Evolutionary conservation across 2,113 vertebrate genomes (phyloP), one percentile per base, ranked within the genome.

Genomic region (Chaetura pelagica): DNA sequence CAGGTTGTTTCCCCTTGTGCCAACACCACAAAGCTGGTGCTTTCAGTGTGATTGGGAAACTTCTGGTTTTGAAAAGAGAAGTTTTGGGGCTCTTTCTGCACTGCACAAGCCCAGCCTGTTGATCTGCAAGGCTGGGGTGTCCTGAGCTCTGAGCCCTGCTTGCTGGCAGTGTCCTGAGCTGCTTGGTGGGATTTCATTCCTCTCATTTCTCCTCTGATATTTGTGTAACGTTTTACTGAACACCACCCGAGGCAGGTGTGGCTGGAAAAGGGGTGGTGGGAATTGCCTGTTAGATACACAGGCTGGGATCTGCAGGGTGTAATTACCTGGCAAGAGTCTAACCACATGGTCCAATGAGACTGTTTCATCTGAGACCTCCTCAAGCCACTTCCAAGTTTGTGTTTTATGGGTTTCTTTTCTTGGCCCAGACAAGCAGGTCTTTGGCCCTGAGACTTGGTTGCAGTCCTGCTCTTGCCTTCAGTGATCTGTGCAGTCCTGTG

Each of bases 231-330:
- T 89, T 90, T 72, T 68, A 76, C 58, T 72, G 78, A 93, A 57
- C 22, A 12, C 40, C 46, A 58, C 67, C 71, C 1, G 15, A 79
- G 84, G 59, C 74, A 79, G 85, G 84, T 57, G 80, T 81, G 89
- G 73, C 61, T 91, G 84, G 30, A 52, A 46, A 84, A 89, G 80
- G n/a, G 42, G 86, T 78, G 86, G 49, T 81, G 91, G 74, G 89
- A 89, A 63, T 80, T 79, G 81, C 77, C 73, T 84, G 32, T 84
- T 20, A 73, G 86, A 67, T 52, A 55, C 63, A 40, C 27, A 20
- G 49, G 26, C 83, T 89, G 68, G 58, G 38, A 86, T 38, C 72
- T 46, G n/a, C 46, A 71, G 63, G n/a, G 7, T 86, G 48, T 71
- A 46, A 92, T 92, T 88, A 66, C 55, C 49, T 1, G 1, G 46